These are phyloP conservation scores for Mustela nigripes DNA, from an alignment of 2,113 vertebrate species.

Conservation along the genomic window DNA sequence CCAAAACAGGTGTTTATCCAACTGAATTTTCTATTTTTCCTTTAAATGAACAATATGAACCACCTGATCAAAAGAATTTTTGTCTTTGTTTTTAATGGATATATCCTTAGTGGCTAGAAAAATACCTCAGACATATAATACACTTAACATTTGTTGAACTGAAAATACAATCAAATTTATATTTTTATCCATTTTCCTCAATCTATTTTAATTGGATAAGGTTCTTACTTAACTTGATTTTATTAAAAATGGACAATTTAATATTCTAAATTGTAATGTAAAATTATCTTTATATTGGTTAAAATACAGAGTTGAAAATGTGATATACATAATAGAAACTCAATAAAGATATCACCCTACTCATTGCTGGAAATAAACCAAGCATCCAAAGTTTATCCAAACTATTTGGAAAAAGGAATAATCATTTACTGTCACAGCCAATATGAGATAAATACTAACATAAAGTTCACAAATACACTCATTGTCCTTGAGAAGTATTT, in stretches of 20 bases:
- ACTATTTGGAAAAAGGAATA: not conserved
- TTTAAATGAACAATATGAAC: not conserved
- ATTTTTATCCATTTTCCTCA: not conserved
- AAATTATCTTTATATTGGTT: not conserved
- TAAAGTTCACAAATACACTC: not conserved
- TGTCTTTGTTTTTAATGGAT: not conserved
- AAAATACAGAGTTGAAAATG: not conserved
- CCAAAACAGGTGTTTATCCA: not conserved
- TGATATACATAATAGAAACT: not conserved
- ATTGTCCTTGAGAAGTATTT: not conserved
- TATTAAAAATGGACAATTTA: not conserved
- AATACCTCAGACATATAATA: not conserved
- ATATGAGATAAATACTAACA: not conserved
- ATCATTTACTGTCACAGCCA: not conserved
- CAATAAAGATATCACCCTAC: not conserved
- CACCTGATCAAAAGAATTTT: not conserved
- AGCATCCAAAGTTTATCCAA: not conserved
- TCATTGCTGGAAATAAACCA: constrained; percentile 20
- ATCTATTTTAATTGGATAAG: not conserved
- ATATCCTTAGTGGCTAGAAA: not conserved
- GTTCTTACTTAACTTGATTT: not conserved
- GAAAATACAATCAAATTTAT: not conserved
- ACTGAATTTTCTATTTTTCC: not conserved
- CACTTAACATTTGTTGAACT: not conserved
- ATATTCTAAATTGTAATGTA: not conserved